phyloP scores from a whole-genome alignment of 92 coral and sea anemone genomes.

The Meandrina meandrites region DNA sequence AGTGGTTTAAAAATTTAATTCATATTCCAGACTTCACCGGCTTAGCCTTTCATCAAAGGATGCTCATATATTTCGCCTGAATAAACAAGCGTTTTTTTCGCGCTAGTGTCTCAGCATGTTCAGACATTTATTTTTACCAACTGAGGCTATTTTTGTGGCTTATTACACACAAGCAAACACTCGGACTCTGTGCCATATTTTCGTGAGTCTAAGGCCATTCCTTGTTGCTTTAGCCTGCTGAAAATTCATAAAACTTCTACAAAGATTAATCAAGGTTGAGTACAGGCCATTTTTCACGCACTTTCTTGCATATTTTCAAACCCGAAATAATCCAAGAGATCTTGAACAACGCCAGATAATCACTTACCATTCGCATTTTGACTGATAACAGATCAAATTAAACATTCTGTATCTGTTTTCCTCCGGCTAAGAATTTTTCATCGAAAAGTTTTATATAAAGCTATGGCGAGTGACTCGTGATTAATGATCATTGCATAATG shows the following conservation, averaged over 20 bases:
- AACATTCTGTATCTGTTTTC: background rate
- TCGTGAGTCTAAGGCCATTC: background rate
- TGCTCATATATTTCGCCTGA: background rate
- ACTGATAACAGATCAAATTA: background rate
- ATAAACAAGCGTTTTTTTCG: background rate
- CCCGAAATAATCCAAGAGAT: background rate
- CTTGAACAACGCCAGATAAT: too few relatives aligned
- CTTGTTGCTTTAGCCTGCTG: background rate
- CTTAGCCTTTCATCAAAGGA: background rate
- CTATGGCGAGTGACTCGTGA: background rate
- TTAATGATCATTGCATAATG: background rate
- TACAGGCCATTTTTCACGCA: background rate
- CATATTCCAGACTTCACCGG: background rate
- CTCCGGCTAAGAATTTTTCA: background rate
- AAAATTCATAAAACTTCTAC: background rate
- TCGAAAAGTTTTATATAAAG: background rate
- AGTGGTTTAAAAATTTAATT: too few relatives aligned
- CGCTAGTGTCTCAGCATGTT: background rate
- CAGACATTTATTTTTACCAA: background rate
- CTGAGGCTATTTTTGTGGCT: background rate
- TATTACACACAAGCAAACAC: background rate
- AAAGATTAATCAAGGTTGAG: background rate
- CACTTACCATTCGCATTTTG: background rate
- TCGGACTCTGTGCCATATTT: background rate
- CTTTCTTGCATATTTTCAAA: too few relatives aligned